Conservation (phyloP, 2,888 invertebrate genomes). For the Cheilosia grossa region DNA sequence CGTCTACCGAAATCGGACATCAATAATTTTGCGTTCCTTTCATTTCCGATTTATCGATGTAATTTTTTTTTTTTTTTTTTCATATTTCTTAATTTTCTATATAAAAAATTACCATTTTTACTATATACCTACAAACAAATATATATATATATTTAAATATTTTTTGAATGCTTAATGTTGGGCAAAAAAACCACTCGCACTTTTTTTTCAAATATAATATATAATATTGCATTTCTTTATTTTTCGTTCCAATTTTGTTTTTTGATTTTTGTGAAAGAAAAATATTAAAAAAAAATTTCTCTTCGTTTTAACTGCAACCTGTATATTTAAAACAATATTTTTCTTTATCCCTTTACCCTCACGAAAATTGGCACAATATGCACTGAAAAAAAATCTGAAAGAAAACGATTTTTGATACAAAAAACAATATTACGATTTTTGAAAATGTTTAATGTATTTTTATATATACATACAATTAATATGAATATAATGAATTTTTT, state of each 20-base stretch:
- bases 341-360: conserved; percentile 15
- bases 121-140: conserved; percentile 24
- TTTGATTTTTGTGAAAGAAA: conserved; percentile 53
- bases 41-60: background rate
- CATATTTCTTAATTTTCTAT: background rate
- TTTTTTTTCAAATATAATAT: conserved; percentile 20
- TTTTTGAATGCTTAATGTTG: conserved; percentile 72
- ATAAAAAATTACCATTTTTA: conserved; percentile 10
- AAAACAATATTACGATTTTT: conserved; percentile 35
- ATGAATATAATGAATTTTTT: conserved; percentile 52
- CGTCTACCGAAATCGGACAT: background rate
- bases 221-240: conserved; percentile 34
- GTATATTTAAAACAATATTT: conserved; percentile 29
- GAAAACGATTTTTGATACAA: conserved; percentile 39
- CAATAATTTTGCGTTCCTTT: background rate
- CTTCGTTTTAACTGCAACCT: conserved; percentile 52
- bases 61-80: background rate
- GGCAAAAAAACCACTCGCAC: conserved; percentile 72
- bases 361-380: conserved; percentile 70
- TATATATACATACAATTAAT: conserved; percentile 32
- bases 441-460: conserved; percentile 59
- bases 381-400: conserved; percentile 53
- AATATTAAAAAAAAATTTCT: conserved; percentile 4
- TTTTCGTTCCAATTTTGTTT: conserved; percentile 24
- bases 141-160: conserved; percentile 64